Conservation (phyloP, 2,113 vertebrate species). For the Cyanistes caeruleus region DNA sequence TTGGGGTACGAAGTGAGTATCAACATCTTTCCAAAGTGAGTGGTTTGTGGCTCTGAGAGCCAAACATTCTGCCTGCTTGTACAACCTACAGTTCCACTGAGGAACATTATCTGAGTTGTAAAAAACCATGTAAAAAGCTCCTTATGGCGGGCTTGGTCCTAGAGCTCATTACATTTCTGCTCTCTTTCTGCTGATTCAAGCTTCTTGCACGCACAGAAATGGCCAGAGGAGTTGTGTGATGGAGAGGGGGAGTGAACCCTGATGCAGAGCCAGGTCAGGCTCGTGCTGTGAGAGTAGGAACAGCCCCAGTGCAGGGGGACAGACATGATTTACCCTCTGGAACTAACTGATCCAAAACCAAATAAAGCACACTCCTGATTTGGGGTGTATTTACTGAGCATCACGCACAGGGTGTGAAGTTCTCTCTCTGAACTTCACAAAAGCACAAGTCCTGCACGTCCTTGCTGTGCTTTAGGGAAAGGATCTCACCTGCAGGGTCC, state of each 20-base stretch:
- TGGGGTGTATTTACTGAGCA: not conserved
- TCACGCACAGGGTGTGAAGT: not conserved
- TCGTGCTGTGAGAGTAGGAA: not conserved
- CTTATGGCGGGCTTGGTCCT: not conserved
- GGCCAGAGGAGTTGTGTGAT: not conserved
- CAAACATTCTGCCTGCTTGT: not conserved
- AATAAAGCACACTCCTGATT: not conserved
- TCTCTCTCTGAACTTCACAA: not conserved
- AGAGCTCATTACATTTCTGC: not conserved
- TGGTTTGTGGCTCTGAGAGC: not conserved
- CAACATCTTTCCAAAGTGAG: not conserved
- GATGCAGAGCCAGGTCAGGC: not conserved
- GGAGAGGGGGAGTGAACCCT: not conserved
- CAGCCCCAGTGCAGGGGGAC: too few relatives aligned
- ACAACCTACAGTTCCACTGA: not conserved
- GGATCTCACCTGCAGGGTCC: not conserved
- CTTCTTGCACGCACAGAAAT: not conserved
- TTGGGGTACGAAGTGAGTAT: not conserved
- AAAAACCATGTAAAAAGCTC: not conserved
- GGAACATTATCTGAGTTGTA: not conserved
- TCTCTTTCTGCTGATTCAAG: not conserved
- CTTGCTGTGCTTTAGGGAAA: not conserved
- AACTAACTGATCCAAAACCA: not conserved
- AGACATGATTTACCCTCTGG: not conserved
- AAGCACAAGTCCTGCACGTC: rapidly evolving